Conservation (phyloP, 2,113 vertebrate species). For the Platycercus adscitus region DNA sequence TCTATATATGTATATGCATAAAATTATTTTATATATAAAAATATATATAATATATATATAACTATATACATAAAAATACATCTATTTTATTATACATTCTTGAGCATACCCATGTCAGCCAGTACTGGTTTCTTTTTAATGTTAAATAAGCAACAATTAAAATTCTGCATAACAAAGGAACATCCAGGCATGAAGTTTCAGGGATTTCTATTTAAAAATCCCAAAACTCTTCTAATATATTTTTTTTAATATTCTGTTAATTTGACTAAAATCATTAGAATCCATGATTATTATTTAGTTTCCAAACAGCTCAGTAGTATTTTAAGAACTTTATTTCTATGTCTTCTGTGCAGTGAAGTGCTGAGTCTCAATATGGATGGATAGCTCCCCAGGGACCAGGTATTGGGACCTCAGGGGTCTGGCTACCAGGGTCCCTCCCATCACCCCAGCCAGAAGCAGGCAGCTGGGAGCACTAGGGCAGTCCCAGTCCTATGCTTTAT, state of each 20-base stretch:
- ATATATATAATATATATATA: background rate
- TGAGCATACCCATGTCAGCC: background rate
- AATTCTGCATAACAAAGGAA: background rate
- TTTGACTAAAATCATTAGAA: background rate
- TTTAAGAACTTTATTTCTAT: background rate
- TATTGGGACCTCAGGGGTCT: background rate
- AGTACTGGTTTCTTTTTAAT: background rate
- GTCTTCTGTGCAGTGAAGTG: background rate
- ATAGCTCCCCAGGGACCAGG: background rate
- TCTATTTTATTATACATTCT: background rate
- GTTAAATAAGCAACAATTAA: background rate
- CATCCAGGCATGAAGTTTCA: background rate
- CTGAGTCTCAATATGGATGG: background rate
- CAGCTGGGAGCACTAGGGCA: accelerated
- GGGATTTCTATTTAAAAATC: background rate
- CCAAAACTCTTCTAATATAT: background rate
- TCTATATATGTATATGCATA: background rate
- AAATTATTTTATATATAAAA: background rate
- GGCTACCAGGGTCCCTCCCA: accelerated
- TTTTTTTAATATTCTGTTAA: background rate
- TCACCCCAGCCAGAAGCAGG: background rate
- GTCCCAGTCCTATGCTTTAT: background rate
- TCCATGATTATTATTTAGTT: background rate
- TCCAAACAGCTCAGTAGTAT: background rate
- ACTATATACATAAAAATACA: background rate